Base-by-base conservation (phyloP, 2,113 vertebrate species). In the Campylomormyrus numenius region DNA sequence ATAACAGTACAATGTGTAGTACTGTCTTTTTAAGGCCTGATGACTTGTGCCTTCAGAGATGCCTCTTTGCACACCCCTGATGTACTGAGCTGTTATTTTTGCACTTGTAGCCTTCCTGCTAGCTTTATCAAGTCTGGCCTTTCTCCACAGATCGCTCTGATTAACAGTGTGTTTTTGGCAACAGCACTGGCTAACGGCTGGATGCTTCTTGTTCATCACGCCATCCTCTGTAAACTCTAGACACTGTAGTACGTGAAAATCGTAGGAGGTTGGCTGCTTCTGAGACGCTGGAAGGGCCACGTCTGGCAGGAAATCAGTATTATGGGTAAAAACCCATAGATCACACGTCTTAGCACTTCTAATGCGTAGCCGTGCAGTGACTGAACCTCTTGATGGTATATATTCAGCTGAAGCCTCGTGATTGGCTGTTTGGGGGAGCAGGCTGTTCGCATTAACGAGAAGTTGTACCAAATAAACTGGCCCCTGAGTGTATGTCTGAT, bases 401-500 rank as follows among this genome's bases (percentile, higher is more conserved):
- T 74, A 74, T 74, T 74, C 74, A 77, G 11, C 27, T 77, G 35
- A 31, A 21, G 74, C 35, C 74, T 17, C 35, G 2, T 42, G 74
- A 42, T 80, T 80, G 13, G 35, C 35, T 39, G 35, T 42, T 17
- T 7, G 74, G 5, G 19, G 31, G 74, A 17, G 13, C 35, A 39
- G 17, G 74, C 35, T 39, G 35, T 80, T 80, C 35, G 13, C 74
- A 80, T 80, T 80, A 19, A 74, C 13, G 11, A 80, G 74, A 70
- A 11, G n/a, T 66, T 66, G 9, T 66, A 27, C 62, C 62, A 27
- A 66, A 66, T 66, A 66, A 27, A 27, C 24, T 66, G 24, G 58
- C 9, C 58, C 58, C 58, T 35, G 10, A 74, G 94, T 95, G 90
- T 91, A 94, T 94, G 90, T 95, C 95, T 95, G 91, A 95, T 95